phyloP scores from a whole-genome alignment of 1,140 invertebrate species.

The Drepana arcuata region DNA sequence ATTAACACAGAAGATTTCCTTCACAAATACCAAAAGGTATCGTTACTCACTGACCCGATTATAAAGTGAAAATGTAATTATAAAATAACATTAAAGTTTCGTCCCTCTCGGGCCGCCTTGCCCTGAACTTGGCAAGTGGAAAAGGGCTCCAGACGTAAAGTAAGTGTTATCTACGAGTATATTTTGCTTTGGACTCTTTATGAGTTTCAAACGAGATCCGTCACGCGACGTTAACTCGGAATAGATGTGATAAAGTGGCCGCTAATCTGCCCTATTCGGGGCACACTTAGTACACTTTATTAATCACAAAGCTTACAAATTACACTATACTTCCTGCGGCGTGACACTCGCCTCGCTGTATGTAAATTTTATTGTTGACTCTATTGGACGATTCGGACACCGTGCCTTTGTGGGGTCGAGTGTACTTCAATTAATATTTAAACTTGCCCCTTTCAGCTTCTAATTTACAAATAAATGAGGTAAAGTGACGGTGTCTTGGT shows the following conservation, averaged over 20 bases:
- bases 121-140: constrained; percentile 61
- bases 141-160: constrained; percentile 61
- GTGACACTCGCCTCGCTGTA: constrained; percentile 49
- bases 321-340: constrained; percentile 61
- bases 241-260: constrained; percentile 70
- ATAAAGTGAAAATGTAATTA: constrained; percentile 53
- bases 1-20: constrained; percentile 12
- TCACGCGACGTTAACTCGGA: constrained; percentile 68
- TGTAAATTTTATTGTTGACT: constrained; percentile 63
- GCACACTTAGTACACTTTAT: constrained; percentile 70
- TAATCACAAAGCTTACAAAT: constrained; percentile 71
- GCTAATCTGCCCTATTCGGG: constrained; percentile 70
- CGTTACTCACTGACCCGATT: constrained; percentile 33
- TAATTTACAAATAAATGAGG: too few relatives aligned
- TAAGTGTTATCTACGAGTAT: constrained; percentile 65
- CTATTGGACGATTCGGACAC: constrained; percentile 54
- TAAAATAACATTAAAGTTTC: constrained; percentile 54
- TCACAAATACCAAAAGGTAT: constrained; percentile 17
- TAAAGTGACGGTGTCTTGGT: too few relatives aligned
- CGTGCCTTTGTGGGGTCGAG: constrained; percentile 41
- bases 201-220: constrained; percentile 69
- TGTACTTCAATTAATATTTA: constrained; percentile 30
- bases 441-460: too few relatives aligned
- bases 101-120: constrained; percentile 42
- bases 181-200: constrained; percentile 70